Evolutionary conservation across 2,113 vertebrate species (phyloP).

Genomic region (Bos javanicus): DNA sequence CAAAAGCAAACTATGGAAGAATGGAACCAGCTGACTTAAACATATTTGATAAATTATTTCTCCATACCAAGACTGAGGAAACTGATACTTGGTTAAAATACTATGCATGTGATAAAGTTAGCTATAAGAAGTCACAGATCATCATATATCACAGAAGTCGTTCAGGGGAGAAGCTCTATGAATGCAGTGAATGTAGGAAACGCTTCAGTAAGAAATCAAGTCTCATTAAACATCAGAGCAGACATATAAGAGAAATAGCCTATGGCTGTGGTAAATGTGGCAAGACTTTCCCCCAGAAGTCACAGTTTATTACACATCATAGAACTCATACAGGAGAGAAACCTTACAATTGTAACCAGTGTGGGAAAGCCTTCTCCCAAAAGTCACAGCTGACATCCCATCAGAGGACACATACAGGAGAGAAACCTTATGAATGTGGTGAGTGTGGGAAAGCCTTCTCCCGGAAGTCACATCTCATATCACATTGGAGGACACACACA

Average conservation of each 20-base stretch:
- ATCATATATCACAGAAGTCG: constrained; percentile 62
- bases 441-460: constrained; percentile 65
- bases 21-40: constrained; percentile 12
- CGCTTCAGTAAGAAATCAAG: constrained; percentile 59
- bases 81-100: constrained; percentile 51
- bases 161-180: constrained; percentile 63
- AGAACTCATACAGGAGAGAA: constrained; percentile 63
- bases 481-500: constrained; percentile 64
- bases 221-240: constrained; percentile 66
- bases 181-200: constrained; percentile 70
- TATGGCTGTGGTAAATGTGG: constrained; percentile 61
- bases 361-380: constrained; percentile 66
- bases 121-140: constrained; percentile 60
- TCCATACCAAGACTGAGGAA: constrained; percentile 40
- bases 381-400: constrained; percentile 71
- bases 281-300: constrained; percentile 57
- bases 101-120: constrained; percentile 32
- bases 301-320: constrained; percentile 59
- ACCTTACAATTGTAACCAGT: constrained; percentile 61
- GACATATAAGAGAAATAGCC: constrained; percentile 55
- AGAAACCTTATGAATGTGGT: constrained; percentile 65
- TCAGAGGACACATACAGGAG: constrained; percentile 65
- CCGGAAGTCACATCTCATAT: constrained; percentile 57
- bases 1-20: constrained; percentile 30
- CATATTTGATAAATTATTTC: constrained; percentile 59